Percentiles rank a stretch among this genome's conserved stretches.
Conservation (phyloP, 2,113 vertebrate species). For the chimpanzee (Pan troglodytes) region DNA sequence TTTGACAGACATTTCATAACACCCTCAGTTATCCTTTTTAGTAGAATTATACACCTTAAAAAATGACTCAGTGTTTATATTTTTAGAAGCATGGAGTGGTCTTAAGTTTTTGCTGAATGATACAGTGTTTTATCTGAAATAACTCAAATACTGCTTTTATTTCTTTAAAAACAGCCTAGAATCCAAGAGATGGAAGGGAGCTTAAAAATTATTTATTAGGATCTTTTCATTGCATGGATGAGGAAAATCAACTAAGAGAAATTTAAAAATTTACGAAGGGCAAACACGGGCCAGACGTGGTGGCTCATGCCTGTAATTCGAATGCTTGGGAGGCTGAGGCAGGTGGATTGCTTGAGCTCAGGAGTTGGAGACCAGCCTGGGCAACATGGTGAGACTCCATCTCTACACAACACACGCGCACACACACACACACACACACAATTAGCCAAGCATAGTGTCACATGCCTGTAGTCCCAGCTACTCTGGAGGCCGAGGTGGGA, state of each 20-base stretch:
- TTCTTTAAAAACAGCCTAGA: slow-evolving; percentile 9
- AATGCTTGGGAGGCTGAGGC: too few relatives aligned
- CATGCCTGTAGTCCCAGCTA: too few relatives aligned
- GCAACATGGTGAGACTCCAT: too few relatives aligned
- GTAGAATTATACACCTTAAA: neutral
- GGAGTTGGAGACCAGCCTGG: too few relatives aligned
- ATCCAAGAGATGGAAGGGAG: neutral
- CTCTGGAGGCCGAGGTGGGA: too few relatives aligned
- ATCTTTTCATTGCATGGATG: neutral
- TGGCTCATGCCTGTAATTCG: too few relatives aligned
- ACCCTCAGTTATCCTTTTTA: neutral
- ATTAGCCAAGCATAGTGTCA: too few relatives aligned
- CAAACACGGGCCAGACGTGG: neutral
- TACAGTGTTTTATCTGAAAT: neutral
- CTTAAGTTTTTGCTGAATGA: neutral
- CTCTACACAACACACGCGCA: too few relatives aligned
- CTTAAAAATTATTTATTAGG: neutral
- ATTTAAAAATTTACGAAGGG: neutral
- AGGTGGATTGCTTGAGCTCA: too few relatives aligned
- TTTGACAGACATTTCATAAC: neutral
- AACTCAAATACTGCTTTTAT: slow-evolving; percentile 31
- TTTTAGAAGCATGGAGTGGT: neutral
- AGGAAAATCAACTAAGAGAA: neutral
- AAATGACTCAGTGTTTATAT: neutral
- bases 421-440: too few relatives aligned